Conservation (phyloP, 2,888 invertebrate species). For the Aromia moschata region DNA sequence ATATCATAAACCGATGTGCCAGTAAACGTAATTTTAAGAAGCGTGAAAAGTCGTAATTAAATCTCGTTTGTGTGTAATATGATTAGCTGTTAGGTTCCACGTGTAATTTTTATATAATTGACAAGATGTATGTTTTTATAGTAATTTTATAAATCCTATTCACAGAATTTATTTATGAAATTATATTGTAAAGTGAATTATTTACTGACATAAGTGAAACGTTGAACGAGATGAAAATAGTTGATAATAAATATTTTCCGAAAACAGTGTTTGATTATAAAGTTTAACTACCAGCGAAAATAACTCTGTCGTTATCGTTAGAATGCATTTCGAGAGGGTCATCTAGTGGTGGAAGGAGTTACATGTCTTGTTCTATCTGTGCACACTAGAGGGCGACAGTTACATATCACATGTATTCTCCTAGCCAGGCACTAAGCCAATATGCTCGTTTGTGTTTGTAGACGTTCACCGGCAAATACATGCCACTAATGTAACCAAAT, state of each 20-base stretch:
- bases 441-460: no score
- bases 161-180: constrained; percentile 27
- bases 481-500: no score
- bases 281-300: no score
- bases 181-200: constrained; percentile 28
- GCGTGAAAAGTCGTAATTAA: constrained; percentile 73
- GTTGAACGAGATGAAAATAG: constrained; percentile 13
- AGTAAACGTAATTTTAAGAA: constrained; percentile 94
- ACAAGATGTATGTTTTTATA: constrained; percentile 37
- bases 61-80: constrained; percentile 13
- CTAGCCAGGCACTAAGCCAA: no score
- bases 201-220: constrained; percentile 17
- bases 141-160: constrained; percentile 32
- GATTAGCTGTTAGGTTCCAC: constrained; percentile 11
- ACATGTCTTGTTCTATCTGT: no score
- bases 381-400: no score
- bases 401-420: no score
- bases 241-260: constrained; percentile 23
- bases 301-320: no score
- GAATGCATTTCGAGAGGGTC: no score
- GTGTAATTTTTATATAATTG: constrained; percentile 27
- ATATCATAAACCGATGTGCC: constrained; percentile 89
- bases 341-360: no score
- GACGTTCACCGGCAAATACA: no score
- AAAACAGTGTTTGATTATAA: background rate